Base-by-base conservation (phyloP, 2,113 vertebrate genomes). In the Uropsilus gracilis region DNA sequence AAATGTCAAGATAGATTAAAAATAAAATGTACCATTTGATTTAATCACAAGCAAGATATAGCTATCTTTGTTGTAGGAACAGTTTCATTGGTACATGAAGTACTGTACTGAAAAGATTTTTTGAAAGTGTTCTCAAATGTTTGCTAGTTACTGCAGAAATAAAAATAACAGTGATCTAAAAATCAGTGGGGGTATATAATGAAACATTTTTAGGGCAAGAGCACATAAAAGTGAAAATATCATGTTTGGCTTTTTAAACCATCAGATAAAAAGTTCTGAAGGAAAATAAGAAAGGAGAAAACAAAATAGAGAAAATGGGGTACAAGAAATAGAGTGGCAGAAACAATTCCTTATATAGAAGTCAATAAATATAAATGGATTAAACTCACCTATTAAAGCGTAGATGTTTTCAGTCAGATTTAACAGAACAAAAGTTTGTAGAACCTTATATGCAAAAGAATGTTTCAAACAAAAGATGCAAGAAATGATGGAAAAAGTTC, bases 231-330 rank as follows among this genome's bases (percentile, higher is more conserved):
- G 48, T 10, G 84, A 89, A 90, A 91, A 34, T 34, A 64, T 22
- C 46, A 37, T 73, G 30, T 73, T 68, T 50, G 42, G n/a, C 32
- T 57, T 89, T 89, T 89, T 59, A 95, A 90, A 59, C 24, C 42
- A 89, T 22, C 32, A 64, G 50, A 83, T n/a, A 87, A 22, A 57
- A 80, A 75, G 80, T 3, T 34, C 13, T n/a, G 46, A 88, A 75
- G 24, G 11, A 64, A 72, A 55, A 57, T 8, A 53, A 9, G 1
- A 68, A 80, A 80, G 12, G 11, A 72, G 5, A 68, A 89, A 95
- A 44, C 53, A 55, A 91, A 86, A 10, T 14, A 48, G 63, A 34
- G 3, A 57, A 61, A 86, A 86, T 73, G 8, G 82, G 76, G 42
- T 50, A 66, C n/a, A 44, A 10, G 10, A 86, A 86, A 75, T 46